Base-by-base conservation (phyloP, 2,113 vertebrate species). In the Aplodontia rufa region DNA sequence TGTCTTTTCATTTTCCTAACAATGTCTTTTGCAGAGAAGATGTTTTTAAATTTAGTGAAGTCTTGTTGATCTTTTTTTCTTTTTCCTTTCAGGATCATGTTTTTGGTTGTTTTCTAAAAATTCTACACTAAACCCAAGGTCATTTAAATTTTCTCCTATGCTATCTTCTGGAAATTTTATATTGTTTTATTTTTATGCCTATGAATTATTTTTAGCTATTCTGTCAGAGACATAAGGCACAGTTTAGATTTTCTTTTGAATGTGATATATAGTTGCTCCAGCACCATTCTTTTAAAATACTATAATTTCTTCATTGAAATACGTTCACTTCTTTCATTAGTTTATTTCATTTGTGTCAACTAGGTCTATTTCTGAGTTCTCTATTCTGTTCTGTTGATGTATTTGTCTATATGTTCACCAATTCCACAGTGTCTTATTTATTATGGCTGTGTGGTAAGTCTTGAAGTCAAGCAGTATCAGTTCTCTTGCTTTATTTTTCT, bases 31-130 rank as follows among this genome's bases (percentile, higher is more conserved):
- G 76, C 10, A 89, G 28, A 75, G 40, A 9, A 19, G 37, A 51
- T 69, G 16, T 5, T 71, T 90, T 62, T 82, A 87, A 95, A n/a
- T 55, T 75, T 71, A 93, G 71, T 71, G 45, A 90, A 93, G 16
- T 13, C 24, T 20, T 62, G 53, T 12, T 55, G n/a, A 62, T 32
- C 11, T 47, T 60, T 60, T 60, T 83, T 94, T 35, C 64, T 16
- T 74, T 40, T 5, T 64, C 47, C n/a, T n/a, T n/a, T n/a, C n/a
- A n/a, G 1, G 0, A 81, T 82, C 17, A 74, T 28, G 14, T 66
- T 76, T 90, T 90, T 90, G 16, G 24, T 66, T 87, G 62, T 6
- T 37, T 51, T 45, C 47, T 83, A 64, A 87, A 81, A 87, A 83
- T 24, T 53, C 47, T 45, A 71, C 28, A 66, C 32, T 40, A 87